A percentile compares a stretch with the other conserved stretches of the same genome.
Conservation (phyloP, 1,140 invertebrate species). For the Cyclina sinensis region DNA sequence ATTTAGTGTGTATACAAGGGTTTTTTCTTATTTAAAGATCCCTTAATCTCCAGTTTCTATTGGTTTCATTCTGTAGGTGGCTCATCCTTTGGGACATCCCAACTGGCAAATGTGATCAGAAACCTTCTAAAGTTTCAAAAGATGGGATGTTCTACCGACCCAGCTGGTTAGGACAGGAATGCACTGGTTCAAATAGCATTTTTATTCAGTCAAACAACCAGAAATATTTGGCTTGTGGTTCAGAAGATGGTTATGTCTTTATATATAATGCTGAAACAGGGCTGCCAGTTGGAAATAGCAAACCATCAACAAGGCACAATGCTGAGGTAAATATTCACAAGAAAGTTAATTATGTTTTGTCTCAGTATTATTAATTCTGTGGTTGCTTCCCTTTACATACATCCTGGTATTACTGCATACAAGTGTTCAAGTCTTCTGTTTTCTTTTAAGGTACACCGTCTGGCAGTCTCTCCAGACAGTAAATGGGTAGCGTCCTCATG, state of each 20-base stretch:
- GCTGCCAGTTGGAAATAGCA: constrained; percentile 72
- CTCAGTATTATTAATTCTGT: too few species aligned
- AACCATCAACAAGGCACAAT: constrained; percentile 76
- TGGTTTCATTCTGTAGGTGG: too few species aligned
- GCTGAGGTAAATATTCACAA: constrained; percentile 66
- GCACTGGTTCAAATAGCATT: constrained; percentile 68
- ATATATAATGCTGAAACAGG: constrained; percentile 76
- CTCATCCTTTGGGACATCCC: constrained; percentile 81
- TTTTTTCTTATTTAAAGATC: too few species aligned
- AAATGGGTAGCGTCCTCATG: constrained; percentile 75
- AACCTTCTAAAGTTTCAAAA: constrained; percentile 69
- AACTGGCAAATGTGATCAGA: constrained; percentile 80
- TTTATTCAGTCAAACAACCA: constrained; percentile 59
- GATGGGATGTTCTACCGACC: constrained; percentile 78
- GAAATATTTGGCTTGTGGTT: constrained; percentile 73
- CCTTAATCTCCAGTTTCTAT: too few species aligned
- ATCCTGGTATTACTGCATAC: too few species aligned
- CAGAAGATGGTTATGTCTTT: constrained; percentile 81
- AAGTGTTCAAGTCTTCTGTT: neutral
- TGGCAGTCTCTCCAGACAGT: constrained; percentile 72
- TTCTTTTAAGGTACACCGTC: constrained; percentile 69
- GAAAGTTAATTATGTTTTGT: neutral
- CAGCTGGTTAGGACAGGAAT: constrained; percentile 67
- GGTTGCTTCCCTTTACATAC: too few species aligned
- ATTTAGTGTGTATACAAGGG: too few species aligned